These are phyloP conservation scores for Benitochromis conjunctus DNA, from an alignment of 2,113 vertebrate genomes.

Conservation along the genomic window DNA sequence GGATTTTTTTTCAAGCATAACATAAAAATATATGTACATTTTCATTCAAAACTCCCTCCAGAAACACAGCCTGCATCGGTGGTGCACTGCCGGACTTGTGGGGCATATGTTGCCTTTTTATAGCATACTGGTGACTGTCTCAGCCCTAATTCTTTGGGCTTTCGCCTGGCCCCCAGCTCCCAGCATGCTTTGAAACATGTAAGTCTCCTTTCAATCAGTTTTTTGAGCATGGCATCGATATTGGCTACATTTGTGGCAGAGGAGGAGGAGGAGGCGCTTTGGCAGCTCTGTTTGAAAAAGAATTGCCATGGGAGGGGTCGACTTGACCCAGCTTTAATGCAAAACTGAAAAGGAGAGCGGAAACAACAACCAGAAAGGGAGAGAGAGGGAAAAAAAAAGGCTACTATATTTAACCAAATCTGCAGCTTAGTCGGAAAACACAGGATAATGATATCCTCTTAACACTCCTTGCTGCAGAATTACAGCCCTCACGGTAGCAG, in stretches of 20 bases:
- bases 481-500: slow-evolving; percentile 62
- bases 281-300: slow-evolving; percentile 71
- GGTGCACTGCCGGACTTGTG: slow-evolving; percentile 33
- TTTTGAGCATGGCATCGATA: slow-evolving; percentile 75
- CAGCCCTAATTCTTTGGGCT: slow-evolving; percentile 74
- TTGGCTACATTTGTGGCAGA: slow-evolving; percentile 73
- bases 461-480: slow-evolving; percentile 69
- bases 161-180: slow-evolving; percentile 76
- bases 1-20: not conserved
- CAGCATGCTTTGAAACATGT: slow-evolving; percentile 81
- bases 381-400: slow-evolving; percentile 55
- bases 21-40: not conserved
- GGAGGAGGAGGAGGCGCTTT: slow-evolving; percentile 60
- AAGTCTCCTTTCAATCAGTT: slow-evolving; percentile 79
- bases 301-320: slow-evolving; percentile 71
- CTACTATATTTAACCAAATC: slow-evolving; percentile 81
- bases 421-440: slow-evolving; percentile 75
- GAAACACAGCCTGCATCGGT: slow-evolving; percentile 27
- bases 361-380: slow-evolving; percentile 42
- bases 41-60: not conserved
- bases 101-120: slow-evolving; percentile 63
- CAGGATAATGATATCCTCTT: slow-evolving; percentile 81
- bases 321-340: slow-evolving; percentile 77
- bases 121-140: slow-evolving; percentile 70
- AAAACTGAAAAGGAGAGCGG: slow-evolving; percentile 67